phyloP scores from a whole-genome alignment of 2,113 vertebrate species.

The Stictonetta naevosa region DNA sequence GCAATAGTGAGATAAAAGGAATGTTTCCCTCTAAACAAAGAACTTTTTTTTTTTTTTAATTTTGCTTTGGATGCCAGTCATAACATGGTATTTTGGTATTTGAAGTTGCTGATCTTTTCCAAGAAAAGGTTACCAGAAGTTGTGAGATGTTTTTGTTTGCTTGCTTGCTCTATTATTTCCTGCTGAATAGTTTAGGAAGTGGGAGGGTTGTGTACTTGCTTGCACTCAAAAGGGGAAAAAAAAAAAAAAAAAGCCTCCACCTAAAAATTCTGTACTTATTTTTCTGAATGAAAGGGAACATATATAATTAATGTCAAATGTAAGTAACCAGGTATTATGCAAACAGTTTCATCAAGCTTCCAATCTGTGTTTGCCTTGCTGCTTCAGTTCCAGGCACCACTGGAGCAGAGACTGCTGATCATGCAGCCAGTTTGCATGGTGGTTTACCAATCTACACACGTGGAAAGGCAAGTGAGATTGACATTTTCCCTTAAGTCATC shows the following conservation, averaged over 20 bases:
- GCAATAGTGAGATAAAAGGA: neutral
- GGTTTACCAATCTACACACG: neutral
- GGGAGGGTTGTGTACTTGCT: neutral
- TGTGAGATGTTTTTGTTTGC: neutral
- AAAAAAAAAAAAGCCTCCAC: neutral
- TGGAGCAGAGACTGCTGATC: neutral
- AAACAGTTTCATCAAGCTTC: neutral
- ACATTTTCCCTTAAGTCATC: neutral
- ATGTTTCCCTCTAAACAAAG: neutral
- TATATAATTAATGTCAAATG: neutral
- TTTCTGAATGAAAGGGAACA: neutral
- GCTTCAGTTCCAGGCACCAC: neutral
- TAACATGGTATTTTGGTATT: neutral
- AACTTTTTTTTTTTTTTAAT: neutral
- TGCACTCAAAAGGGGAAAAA: neutral
- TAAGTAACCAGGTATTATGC: neutral
- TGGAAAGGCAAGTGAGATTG: neutral
- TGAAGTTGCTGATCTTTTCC: neutral
- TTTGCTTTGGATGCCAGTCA: neutral
- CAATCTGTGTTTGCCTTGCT: neutral
- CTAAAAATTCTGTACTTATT: neutral
- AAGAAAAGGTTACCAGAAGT: neutral
- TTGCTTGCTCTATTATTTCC: neutral
- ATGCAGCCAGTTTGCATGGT: neutral
- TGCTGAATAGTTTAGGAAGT: neutral